A percentile compares a stretch with the other conserved stretches of the same genome.
Evolutionary conservation across 1,140 invertebrate species (phyloP).

Genomic region (Microplitis demolitor): DNA sequence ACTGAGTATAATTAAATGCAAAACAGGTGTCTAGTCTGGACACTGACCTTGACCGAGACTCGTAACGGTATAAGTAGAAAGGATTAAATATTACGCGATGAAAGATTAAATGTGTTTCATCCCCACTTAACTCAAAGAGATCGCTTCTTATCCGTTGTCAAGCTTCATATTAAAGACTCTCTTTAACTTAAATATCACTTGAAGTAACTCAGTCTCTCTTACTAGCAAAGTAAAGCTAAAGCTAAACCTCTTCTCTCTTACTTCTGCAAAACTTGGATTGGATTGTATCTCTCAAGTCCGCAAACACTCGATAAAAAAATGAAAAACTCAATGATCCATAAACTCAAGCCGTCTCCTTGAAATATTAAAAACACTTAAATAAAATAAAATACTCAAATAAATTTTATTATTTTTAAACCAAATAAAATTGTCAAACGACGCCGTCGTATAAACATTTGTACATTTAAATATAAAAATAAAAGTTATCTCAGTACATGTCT

Average conservation of each 20-base stretch:
- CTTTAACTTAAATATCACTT: too few species aligned
- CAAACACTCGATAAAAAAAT: neutral
- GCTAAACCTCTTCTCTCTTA: too few species aligned
- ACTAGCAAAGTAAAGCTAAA: too few species aligned
- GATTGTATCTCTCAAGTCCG: neutral
- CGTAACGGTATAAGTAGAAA: constrained; percentile 42
- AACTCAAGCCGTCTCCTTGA: neutral
- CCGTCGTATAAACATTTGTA: too few species aligned
- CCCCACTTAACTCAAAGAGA: neutral
- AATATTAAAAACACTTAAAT: neutral
- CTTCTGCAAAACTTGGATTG: neutral
- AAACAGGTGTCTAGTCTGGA: constrained; percentile 1
- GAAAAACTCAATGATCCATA: neutral
- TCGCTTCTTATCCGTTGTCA: neutral
- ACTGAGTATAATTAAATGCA: neutral
- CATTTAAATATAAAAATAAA: too few species aligned
- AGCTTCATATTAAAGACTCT: too few species aligned
- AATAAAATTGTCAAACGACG: too few species aligned
- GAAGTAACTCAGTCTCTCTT: too few species aligned
- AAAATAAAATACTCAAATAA: neutral
- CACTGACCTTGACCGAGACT: constrained; percentile 48
- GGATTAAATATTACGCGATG: constrained; percentile 37
- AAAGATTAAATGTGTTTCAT: constrained; percentile 24
- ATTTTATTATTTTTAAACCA: neutral
- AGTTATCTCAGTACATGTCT: too few species aligned